phyloP scores from a whole-genome alignment of 2,113 vertebrate genomes.

The Perca fluviatilis region DNA sequence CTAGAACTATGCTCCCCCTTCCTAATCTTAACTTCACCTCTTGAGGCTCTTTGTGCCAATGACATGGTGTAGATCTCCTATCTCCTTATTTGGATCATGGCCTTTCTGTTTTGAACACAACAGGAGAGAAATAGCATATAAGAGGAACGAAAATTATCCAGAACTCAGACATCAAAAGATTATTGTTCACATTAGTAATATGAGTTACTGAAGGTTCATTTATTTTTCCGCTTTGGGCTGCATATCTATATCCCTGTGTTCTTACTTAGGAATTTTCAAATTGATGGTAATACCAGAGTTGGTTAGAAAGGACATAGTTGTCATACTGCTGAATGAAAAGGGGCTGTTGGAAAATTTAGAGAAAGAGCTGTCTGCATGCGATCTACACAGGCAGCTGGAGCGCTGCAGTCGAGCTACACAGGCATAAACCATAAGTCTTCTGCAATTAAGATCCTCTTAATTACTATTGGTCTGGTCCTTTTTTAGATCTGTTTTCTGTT shows the following conservation, averaged over 20 bases:
- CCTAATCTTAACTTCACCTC: constrained; percentile 73
- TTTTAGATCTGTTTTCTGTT: constrained; percentile 54
- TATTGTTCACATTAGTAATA: constrained; percentile 47
- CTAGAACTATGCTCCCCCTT: constrained; percentile 45
- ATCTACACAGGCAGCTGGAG: constrained; percentile 44
- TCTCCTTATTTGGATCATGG: constrained; percentile 91
- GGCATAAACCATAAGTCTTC: constrained; percentile 61
- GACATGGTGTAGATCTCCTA: constrained; percentile 75
- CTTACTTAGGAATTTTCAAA: constrained; percentile 76
- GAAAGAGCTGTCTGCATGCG: constrained; percentile 56
- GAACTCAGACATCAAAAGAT: constrained; percentile 84
- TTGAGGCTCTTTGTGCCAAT: constrained; percentile 77
- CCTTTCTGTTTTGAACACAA: constrained; percentile 26
- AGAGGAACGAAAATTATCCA: constrained; percentile 56
- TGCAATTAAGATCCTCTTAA: constrained; percentile 63
- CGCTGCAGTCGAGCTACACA: constrained; percentile 37
- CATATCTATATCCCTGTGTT: constrained; percentile 59
- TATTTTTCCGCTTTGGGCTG: constrained; percentile 8
- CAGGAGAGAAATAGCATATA: constrained; percentile 30
- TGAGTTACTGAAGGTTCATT: constrained; percentile 18
- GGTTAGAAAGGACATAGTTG: constrained; percentile 77
- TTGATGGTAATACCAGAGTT: constrained; percentile 81
- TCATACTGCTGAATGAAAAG: constrained; percentile 69
- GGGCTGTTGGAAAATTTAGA: constrained; percentile 66
- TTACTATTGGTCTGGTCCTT: constrained; percentile 51